Base-by-base conservation (phyloP, 2,888 invertebrate genomes). In the Amiota mariae region DNA sequence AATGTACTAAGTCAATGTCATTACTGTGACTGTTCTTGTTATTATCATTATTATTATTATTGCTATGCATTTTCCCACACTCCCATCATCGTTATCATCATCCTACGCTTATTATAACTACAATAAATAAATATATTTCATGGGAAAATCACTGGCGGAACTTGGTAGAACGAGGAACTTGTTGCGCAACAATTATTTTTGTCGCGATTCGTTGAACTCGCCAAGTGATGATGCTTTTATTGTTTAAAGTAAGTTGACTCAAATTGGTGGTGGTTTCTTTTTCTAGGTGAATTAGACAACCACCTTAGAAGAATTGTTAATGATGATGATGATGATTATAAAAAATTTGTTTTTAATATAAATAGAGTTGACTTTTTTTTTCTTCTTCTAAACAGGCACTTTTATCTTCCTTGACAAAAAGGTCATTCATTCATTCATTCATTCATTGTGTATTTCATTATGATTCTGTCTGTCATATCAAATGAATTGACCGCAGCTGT, bases 81-180 rank as follows among this genome's bases (percentile, higher is more conserved):
- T 63, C 12, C 24, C 20, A 47, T 59, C 20, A 59, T 20, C 59
- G 9, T 54, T 10, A 57, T 57, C 20, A 20, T 20, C 18, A 20
- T 59, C 57, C 57, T 59, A 59, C 59, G 59, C 59, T 59, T 20
- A 59, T 59, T 11, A 59, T 59, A 20, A 18, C 36, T n/a, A n/a
- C n/a, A n/a, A n/a, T n/a, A n/a, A 56, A 48, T 1, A 36, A 36
- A 51, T 15, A 12, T 48, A 51, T 59, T 66, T 36, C 64, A 61
- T 85, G 84, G 83, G 85, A 83, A 85, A 85, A 83, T 83, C 83
- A 78, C 80, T 77, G 85, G 79, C 80, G 76, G 78, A 81, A 76
- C 78, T 80, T 73, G 72, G 66, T 67, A 49, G 8, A 13, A 12
- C 13, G 54, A 54, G 54, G 20, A 74, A 76, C 76, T 76, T 72